A percentile compares a stretch with the other conserved stretches of the same genome.
Conservation (phyloP, 2,113 vertebrate species). For the Nycticebus coucang region DNA sequence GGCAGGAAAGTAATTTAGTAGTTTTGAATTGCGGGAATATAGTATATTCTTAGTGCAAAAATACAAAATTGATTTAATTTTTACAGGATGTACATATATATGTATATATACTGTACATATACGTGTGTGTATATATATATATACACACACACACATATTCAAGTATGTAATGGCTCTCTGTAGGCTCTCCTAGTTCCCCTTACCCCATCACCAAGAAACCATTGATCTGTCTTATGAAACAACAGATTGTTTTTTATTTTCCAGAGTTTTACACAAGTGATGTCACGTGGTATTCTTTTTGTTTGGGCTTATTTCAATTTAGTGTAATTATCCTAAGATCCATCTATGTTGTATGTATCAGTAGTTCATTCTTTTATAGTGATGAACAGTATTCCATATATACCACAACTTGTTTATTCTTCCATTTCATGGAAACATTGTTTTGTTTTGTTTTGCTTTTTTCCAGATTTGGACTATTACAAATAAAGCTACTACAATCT, state of each 20-base stretch:
- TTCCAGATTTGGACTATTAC: neutral
- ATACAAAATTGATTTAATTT: neutral
- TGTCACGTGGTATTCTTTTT: neutral
- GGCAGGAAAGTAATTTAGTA: neutral
- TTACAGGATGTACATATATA: neutral
- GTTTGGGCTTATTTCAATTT: neutral
- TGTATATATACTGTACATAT: too few relatives aligned
- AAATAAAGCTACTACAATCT: neutral
- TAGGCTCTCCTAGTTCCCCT: too few relatives aligned
- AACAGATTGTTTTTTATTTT: neutral
- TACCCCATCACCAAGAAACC: neutral
- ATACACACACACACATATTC: too few relatives aligned
- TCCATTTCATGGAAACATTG: neutral
- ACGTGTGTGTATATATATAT: neutral
- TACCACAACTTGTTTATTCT: neutral
- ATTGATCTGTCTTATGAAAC: neutral
- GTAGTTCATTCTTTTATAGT: neutral
- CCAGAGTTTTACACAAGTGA: neutral
- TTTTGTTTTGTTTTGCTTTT: neutral
- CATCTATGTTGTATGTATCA: neutral
- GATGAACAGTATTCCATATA: neutral
- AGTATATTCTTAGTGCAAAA: neutral
- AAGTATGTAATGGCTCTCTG: neutral
- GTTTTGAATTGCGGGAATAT: neutral
- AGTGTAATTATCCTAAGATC: neutral